Percentiles rank a stretch among this genome's conserved stretches.
These are phyloP conservation scores for Trogon melanurus DNA, from an alignment of 2,113 vertebrate genomes.

Conservation along the genomic window DNA sequence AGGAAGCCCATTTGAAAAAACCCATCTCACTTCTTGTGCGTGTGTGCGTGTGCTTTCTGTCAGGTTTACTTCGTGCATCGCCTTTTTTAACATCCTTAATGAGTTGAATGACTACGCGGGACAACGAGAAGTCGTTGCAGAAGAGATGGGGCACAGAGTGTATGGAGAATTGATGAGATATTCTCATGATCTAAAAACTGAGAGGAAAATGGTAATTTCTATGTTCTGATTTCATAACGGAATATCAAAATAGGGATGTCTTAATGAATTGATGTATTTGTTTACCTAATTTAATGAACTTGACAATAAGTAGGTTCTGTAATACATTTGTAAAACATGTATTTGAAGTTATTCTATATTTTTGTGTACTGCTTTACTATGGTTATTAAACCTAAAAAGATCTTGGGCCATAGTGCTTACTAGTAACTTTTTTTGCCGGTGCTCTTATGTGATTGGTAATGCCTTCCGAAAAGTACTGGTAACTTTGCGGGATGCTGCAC, in stretches of 20 bases:
- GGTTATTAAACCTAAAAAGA: neutral
- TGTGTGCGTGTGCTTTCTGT: conserved; percentile 26
- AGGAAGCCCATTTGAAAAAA: neutral
- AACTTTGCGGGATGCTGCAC: neutral
- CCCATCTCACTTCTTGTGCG: conserved; percentile 9
- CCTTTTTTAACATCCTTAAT: conserved; percentile 94
- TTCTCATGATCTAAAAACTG: conserved; percentile 92
- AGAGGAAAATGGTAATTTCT: conserved; percentile 93
- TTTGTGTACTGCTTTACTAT: neutral
- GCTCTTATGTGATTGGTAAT: too few species aligned
- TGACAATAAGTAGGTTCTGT: neutral
- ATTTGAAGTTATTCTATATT: neutral
- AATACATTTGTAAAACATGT: neutral
- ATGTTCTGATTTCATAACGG: neutral
- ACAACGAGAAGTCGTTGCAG: conserved; percentile 96
- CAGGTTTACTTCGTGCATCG: conserved; percentile 95
- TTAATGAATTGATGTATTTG: neutral
- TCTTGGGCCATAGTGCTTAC: neutral
- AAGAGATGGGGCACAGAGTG: conserved; percentile 95
- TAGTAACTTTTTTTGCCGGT: neutral
- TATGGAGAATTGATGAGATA: conserved; percentile 97
- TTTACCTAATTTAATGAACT: neutral
- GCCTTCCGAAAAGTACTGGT: neutral
- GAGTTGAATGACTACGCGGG: conserved; percentile 97
- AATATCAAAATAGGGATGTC: neutral